phyloP scores from a whole-genome alignment of 2,113 vertebrate species.

The Rhinichthys klamathensis region DNA sequence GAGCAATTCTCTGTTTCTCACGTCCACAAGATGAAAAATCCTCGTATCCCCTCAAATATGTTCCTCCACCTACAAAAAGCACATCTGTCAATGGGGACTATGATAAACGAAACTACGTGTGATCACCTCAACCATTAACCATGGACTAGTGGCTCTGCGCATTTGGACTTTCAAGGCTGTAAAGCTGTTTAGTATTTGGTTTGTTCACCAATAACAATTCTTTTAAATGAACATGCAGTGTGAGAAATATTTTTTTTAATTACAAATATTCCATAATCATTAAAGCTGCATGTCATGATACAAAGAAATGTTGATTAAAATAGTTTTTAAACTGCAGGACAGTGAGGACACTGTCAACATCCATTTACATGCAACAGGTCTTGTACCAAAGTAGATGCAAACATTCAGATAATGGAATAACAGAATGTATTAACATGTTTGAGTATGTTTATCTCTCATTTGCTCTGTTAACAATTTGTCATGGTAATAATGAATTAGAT shows the following conservation, averaged over 20 bases:
- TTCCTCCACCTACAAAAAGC: constrained; percentile 79
- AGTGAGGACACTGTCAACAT: not conserved
- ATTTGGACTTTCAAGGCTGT: not conserved
- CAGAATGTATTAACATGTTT: not conserved
- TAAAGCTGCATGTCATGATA: not conserved
- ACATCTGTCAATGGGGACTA: constrained; percentile 79
- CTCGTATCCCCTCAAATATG: constrained; percentile 81
- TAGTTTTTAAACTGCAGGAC: not conserved
- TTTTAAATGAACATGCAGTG: not conserved
- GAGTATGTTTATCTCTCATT: not conserved
- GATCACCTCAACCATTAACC: constrained; percentile 46
- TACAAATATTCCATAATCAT: not conserved
- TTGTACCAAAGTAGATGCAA: not conserved
- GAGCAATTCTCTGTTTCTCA: constrained; percentile 84
- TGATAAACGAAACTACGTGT: constrained; percentile 93
- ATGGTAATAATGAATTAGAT: not conserved
- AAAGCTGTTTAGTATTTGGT: not conserved
- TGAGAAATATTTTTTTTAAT: not conserved
- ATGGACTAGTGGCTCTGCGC: not conserved
- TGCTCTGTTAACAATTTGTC: not conserved
- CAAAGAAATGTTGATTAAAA: not conserved
- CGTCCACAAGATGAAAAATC: constrained; percentile 72
- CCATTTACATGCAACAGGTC: not conserved
- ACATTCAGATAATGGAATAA: not conserved
- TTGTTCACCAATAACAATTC: not conserved